phyloP scores from a whole-genome alignment of 2,888 invertebrate species.

The Xestia sexstrigata region DNA sequence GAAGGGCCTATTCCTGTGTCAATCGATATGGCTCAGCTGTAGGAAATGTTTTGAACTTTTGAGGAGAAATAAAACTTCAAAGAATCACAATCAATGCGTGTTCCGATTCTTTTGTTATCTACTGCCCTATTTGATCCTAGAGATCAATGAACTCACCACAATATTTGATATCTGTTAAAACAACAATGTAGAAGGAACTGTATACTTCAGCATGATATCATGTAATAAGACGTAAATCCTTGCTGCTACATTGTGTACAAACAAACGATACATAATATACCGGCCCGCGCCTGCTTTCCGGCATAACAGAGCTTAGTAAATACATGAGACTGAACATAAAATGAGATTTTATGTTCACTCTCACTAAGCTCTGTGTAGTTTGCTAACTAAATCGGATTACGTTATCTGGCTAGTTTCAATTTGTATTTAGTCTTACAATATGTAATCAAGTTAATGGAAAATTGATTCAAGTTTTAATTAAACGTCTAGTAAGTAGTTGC shows the following conservation, averaged over 20 bases:
- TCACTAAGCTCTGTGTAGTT: conserved; percentile 31
- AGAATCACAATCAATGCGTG: conserved; percentile 20
- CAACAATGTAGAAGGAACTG: conserved; percentile 9
- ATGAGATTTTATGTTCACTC: conserved; percentile 33
- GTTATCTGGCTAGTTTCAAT: conserved; percentile 38
- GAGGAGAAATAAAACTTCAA: conserved; percentile 28
- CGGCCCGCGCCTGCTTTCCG: conserved; percentile 32
- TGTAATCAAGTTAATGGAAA: conserved; percentile 10
- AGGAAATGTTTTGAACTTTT: conserved; percentile 36
- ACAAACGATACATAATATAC: conserved; percentile 34
- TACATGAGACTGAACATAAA: too few species aligned
- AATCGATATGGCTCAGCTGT: conserved; percentile 56
- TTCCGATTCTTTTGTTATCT: conserved; percentile 40
- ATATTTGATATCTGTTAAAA: conserved; percentile 26
- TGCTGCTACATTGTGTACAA: conserved; percentile 39
- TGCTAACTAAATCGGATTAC: conserved; percentile 34
- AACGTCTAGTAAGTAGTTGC: not conserved
- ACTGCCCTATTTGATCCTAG: conserved; percentile 42
- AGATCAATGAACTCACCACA: conserved; percentile 24
- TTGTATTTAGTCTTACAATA: conserved; percentile 23
- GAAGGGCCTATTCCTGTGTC: conserved; percentile 71
- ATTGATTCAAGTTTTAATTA: conserved; percentile 28
- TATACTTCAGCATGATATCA: conserved; percentile 8
- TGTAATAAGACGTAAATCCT: conserved; percentile 29
- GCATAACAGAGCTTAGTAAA: too few species aligned